Evolutionary conservation across 2,797 vertebrate genomes (phyloP), one percentile per base, ranked within the genome.

Genomic region (Halcyon leucocephala): DNA sequence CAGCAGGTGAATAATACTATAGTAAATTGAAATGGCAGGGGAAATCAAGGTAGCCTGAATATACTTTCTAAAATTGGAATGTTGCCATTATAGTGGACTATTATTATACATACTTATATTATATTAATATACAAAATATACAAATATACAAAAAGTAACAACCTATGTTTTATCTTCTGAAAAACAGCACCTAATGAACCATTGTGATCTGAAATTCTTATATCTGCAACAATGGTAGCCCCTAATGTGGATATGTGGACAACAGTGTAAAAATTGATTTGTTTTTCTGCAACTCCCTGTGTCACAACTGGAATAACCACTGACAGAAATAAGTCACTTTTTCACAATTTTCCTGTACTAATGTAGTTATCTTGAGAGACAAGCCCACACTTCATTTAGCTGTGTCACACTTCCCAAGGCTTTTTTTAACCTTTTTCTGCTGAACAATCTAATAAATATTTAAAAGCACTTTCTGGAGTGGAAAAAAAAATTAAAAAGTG

Each of bases 401-500:
- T 67, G 72, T 48, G 33, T 67, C 74, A 57, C 33, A 66, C 5
- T 80, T 86, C 48, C 58, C 33, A 82, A 80, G 18, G 49, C 8
- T 85, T 86, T 92, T 73, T 57, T 31, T 5, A 72, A 92, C 13
- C 17, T 82, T 37, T 49, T 82, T 69, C 42, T 73, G 44, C 44
- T 52, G 33, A 88, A 31, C 29, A 93, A 90, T 46, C 48, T 14
- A 90, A 76, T 89, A 88, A 85, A 89, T 66, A 91, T 67, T 92
- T 90, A 92, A 80, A 41, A 87, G 81, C n/a, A 78, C 14, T 70
- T 92, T 81, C 60, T 78, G 57, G 52, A 93, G 33, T 44, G 12
- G 60, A 51, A n/a, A 86, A n/a, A 86, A 84, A 62, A 80, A 35
- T 28, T 2, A 44, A 65, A 66, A 87, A 79, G 15, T 51, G 60